Evolutionary conservation across 2,797 vertebrate genomes (phyloP), one percentile per base, ranked within the genome.

Genomic region (Enteromius paludinosus): DNA sequence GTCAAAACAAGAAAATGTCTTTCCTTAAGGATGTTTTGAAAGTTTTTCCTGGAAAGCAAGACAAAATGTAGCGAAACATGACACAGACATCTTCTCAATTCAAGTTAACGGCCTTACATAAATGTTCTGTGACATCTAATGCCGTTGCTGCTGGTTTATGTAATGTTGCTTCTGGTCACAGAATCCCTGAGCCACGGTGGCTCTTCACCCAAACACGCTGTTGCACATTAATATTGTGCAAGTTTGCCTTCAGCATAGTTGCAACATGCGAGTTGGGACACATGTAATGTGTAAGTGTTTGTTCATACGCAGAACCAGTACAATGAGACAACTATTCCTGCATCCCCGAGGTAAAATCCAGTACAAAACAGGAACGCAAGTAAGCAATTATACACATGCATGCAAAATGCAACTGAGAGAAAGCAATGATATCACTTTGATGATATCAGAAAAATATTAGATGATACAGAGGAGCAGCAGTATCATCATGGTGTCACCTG

Each of bases 81-180:
- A 38, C 54, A 18, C 35, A 0, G 15, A 43, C 52, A 11, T 41
- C 11, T 75, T 41, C 20, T 43, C 9, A 61, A 61, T 61, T 61
- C 54, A 76, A 76, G 15, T 61, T 61, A 76, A 76, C 10, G 45
- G 38, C 38, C 56, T 45, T 76, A 30, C 35, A 28, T 43, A 62
- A 61, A 76, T 28, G 73, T 43, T 76, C 38, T 4, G 73, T 75
- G 73, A 20, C n/a, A 76, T 76, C 14, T 75, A 76, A 28, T 25
- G 73, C 9, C 2, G 1, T 59, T 41, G 4, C 8, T 75, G n/a
- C 54, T 75, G 73, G 54, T 74, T 75, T 61, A 76, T 43, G 54
- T 61, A 76, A 61, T 28, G 54, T 76, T 61, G 33, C 71, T 73
- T 56, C 71, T 56, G 20, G 49, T 38, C 73, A 75, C 73, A 59